Base-by-base conservation (phyloP, 2,888 invertebrate species). In the Hirtodrosophila alboralis region DNA sequence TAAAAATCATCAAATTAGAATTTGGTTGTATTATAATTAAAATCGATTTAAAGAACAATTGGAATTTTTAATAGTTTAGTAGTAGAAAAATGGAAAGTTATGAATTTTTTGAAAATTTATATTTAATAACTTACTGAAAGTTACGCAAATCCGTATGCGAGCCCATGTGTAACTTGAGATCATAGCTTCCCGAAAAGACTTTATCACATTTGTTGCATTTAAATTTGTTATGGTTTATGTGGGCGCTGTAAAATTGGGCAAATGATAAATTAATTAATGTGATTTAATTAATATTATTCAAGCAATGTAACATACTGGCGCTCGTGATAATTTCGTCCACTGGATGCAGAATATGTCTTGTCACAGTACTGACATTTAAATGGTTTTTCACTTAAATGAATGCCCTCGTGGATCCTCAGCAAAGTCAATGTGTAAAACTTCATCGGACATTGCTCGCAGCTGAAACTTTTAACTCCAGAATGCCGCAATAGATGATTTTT, bases 201-300 rank as follows among this genome's bases (percentile, higher is more conserved):
- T 81, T 86, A 5, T 67, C 87, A 14, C 81, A 81, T n/a, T 72
- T 69, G 4, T 31, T 60, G 51, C 81, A 81, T 38, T 86, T 84
- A 13, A 58, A 86, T 0, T 85, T 85, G 6, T 60, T 69, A 5
- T 72, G 62, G 4, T 78, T 69, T 2, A 83, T 83, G 18, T 81
- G 81, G 4, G 69, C 75, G 18, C 87, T 81, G 33, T 3, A 23
- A 41, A 13, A 18, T 7, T 7, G 7, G 0, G 2, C 1, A 14
- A 8, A 1, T 13, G 27, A 33, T 6, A 7, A 1, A 1, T 21
- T 9, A 23, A 0, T 23, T 7, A 2, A 8, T 7, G 23, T 5
- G 23, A 2, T 23, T 23, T 23, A 23, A n/a, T n/a, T n/a, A n/a
- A n/a, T n/a, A n/a, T n/a, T n/a, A n/a, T n/a, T n/a, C 8, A 0